Evolutionary conservation across 1,140 invertebrate species (phyloP).

Genomic region (Sitophilus oryzae): DNA sequence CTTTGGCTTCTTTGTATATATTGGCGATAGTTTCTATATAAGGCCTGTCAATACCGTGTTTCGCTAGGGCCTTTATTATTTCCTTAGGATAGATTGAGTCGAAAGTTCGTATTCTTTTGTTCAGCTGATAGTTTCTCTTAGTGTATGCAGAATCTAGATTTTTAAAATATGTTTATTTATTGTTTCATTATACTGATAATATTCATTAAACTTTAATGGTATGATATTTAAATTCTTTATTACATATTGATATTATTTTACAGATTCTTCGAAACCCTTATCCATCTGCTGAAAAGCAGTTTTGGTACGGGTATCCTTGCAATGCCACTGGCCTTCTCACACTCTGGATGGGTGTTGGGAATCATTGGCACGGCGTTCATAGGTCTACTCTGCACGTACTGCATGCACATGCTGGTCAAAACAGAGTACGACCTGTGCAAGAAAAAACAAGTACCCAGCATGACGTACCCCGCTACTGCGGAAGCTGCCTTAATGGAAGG

Average conservation of each 20-base stretch:
- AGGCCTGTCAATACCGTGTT: too few species aligned
- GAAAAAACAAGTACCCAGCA: constrained; percentile 57
- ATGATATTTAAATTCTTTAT: too few species aligned
- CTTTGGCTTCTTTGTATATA: too few species aligned
- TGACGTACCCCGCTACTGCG: constrained; percentile 66
- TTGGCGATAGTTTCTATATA: too few species aligned
- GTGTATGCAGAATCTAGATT: too few species aligned
- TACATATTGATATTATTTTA: constrained; percentile 28
- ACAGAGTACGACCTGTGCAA: constrained; percentile 66
- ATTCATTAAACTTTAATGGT: too few species aligned
- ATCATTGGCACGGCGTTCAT: constrained; percentile 61
- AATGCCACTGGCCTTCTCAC: constrained; percentile 78
- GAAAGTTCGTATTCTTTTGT: too few species aligned
- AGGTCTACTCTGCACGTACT: constrained; percentile 70
- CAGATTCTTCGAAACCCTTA: constrained; percentile 72
- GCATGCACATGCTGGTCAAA: constrained; percentile 67
- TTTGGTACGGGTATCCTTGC: constrained; percentile 86
- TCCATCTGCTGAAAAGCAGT: constrained; percentile 79
- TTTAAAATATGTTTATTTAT: too few species aligned
- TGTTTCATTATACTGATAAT: too few species aligned
- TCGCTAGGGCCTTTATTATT: too few species aligned
- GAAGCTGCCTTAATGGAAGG: constrained; percentile 65
- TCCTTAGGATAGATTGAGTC: too few species aligned
- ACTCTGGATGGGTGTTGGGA: constrained; percentile 69
- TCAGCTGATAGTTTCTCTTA: too few species aligned